Base-by-base conservation (phyloP, 2,888 invertebrate genomes). In the Abscondita cerata region DNA sequence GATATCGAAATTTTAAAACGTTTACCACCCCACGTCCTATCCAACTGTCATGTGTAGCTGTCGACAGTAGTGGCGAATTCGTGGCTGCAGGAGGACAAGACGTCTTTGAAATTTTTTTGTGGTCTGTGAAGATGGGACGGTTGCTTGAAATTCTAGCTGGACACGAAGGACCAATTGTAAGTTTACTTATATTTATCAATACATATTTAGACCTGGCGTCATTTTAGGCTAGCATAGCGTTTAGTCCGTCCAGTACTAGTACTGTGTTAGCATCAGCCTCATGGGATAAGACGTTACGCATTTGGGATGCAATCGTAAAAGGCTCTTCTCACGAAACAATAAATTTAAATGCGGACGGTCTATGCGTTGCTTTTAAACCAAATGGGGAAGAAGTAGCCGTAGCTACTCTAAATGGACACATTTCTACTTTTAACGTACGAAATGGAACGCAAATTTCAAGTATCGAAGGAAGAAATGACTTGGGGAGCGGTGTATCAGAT, bases 1-100 rank as follows among this genome's bases (percentile, higher is more conserved):
- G 98, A 72, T 99, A 99, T 81, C 93, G 98, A 38, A 99, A 99
- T 81, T 99, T 99, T 83, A 89, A 96, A 48, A 99, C 98, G 0
- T 89, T 98, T 59, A 95, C 96, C 0, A 93, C 97, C 0, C 96
- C 97, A 0, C 86, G 89, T 48, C 91, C 95, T 0, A 93, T 93
- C 0, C 98, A 99, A 81, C 96, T 99, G 79, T 88, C 92, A 9
- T 94, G 95, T 76, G 86, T 96, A 0, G 89, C 94, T 0, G 81
- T 98, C 8, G 99, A 99, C 80, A 83, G 87, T 1, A 93, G 92
- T 71, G 92, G 95, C 12, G 98, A 99, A 77, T 85, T 99, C 65
- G 90, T 98, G 38, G 95, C 94, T 11, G 98, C 99, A 3, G 98
- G 97, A 0, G 95, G 95, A 0, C 92, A 93, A 73, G 98, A 98